phyloP scores from a whole-genome alignment of 1,140 invertebrate species.

The Adelges cooleyi region DNA sequence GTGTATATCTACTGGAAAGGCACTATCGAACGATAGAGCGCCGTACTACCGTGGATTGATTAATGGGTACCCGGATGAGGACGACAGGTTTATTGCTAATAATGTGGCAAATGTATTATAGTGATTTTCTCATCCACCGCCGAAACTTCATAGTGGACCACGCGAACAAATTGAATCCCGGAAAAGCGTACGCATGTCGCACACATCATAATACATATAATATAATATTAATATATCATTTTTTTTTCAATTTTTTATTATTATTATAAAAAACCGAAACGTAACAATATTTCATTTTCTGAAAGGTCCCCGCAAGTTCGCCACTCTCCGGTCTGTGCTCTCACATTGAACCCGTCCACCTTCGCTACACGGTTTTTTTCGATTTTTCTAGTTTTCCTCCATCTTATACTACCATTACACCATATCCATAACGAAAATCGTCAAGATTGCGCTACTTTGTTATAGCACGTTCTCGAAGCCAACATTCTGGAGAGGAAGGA shows the following conservation, averaged over 20 bases:
- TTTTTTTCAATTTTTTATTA: background rate
- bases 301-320: no score
- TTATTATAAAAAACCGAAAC: conserved; percentile 22
- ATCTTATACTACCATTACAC: background rate
- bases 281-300: conserved; percentile 24
- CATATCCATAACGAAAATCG: no score
- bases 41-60: background rate
- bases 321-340: no score
- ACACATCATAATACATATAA: background rate
- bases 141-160: background rate
- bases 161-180: conserved; percentile 10
- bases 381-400: background rate
- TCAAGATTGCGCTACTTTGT: no score
- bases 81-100: conserved; percentile 26
- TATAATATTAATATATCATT: no score
- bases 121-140: conserved; percentile 14
- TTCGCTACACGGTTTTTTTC: background rate
- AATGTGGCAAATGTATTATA: conserved; percentile 21
- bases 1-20: no score
- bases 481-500: no score
- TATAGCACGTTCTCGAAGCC: no score
- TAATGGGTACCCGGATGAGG: background rate
- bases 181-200: background rate
- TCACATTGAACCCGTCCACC: no score
- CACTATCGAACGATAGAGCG: no score